phyloP scores from a whole-genome alignment of 2,113 vertebrate genomes.

The Misgurnus anguillicaudatus region DNA sequence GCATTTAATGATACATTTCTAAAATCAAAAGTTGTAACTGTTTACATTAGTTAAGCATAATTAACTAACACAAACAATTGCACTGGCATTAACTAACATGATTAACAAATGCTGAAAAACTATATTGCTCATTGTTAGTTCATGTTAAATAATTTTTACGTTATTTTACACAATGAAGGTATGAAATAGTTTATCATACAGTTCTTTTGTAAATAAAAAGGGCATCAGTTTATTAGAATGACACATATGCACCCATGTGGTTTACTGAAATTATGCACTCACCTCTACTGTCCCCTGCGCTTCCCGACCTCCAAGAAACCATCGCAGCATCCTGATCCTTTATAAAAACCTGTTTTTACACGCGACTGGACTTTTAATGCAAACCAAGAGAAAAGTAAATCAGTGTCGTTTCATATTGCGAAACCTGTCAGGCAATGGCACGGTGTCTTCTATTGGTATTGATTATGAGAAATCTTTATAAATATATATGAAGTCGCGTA shows the following conservation, averaged over 20 bases:
- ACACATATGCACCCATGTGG: not conserved
- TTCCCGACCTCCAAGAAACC: conserved; percentile 90
- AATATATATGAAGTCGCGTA: not conserved
- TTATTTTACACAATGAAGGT: too few species aligned
- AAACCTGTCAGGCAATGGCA: not conserved
- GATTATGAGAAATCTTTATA: not conserved
- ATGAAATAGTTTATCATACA: not conserved
- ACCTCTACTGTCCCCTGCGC: conserved; percentile 86
- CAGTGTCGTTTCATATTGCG: conserved; percentile 13
- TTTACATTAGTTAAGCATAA: too few species aligned
- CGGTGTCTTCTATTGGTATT: not conserved
- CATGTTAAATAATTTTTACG: too few species aligned
- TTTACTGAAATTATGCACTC: conserved; percentile 24
- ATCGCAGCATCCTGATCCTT: conserved; percentile 81
- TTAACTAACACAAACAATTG: too few species aligned
- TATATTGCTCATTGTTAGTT: too few species aligned
- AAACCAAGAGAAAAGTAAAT: not conserved
- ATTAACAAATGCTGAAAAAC: too few species aligned
- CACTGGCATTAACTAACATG: too few species aligned
- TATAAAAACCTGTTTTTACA: not conserved
- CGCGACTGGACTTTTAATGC: too few species aligned
- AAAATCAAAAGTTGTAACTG: too few species aligned
- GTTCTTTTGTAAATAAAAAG: not conserved
- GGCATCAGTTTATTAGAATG: not conserved
- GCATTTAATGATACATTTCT: too few species aligned